Percentiles rank a stretch among this genome's conserved stretches.
Conservation (phyloP, 2,888 invertebrate genomes). For the Galeruca laticollis region DNA sequence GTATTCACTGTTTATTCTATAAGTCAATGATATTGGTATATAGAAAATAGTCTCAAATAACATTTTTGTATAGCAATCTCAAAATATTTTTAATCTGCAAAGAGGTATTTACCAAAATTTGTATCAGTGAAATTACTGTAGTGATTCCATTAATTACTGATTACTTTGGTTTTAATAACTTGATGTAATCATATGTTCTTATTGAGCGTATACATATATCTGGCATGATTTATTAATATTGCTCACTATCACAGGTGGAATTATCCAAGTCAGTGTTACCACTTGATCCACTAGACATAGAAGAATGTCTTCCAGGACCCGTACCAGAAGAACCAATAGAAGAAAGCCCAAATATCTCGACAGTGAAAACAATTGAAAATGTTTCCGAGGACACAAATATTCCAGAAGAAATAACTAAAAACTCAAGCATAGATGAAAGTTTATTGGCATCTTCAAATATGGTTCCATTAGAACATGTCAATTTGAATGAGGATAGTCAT, state of each 20-base stretch:
- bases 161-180: too few relatives aligned
- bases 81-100: too few relatives aligned
- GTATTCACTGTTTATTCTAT: too few relatives aligned
- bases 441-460: neutral
- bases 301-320: neutral
- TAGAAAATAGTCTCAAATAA: too few relatives aligned
- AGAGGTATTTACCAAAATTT: too few relatives aligned
- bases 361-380: neutral
- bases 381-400: neutral
- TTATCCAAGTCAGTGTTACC: neutral
- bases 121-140: too few relatives aligned
- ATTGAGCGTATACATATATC: too few relatives aligned
- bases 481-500: constrained; percentile 33
- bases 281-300: neutral
- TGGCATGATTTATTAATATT: neutral
- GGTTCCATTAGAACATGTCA: constrained; percentile 49
- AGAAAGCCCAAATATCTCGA: neutral
- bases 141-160: too few relatives aligned
- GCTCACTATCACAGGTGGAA: neutral
- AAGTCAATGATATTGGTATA: too few relatives aligned
- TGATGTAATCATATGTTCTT: too few relatives aligned
- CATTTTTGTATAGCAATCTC: too few relatives aligned
- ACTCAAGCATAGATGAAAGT: neutral
- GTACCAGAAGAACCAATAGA: neutral
- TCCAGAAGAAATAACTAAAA: neutral